These are phyloP conservation scores for Timema podura DNA, from an alignment of 2,888 invertebrate genomes.

Conservation along the genomic window DNA sequence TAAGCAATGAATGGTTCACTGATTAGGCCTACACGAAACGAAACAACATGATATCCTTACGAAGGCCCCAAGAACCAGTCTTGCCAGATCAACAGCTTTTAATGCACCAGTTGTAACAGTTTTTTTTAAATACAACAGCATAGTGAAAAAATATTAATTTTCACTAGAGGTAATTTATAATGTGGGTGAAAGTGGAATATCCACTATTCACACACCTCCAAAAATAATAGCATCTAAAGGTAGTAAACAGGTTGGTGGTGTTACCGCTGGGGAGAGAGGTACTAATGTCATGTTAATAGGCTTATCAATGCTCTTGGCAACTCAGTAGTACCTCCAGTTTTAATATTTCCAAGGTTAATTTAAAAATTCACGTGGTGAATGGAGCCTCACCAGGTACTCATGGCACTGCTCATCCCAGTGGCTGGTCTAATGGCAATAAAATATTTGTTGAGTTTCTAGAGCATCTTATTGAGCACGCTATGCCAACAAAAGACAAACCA, in stretches of 20 bases:
- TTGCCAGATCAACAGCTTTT: slow-evolving; percentile 11
- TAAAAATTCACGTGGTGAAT: slow-evolving; percentile 17
- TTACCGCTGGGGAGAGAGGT: neutral
- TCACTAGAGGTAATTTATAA: too few species aligned
- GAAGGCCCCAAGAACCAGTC: slow-evolving; percentile 1
- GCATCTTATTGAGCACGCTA: slow-evolving; percentile 26
- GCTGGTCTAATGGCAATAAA: slow-evolving; percentile 27
- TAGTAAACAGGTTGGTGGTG: slow-evolving; percentile 6
- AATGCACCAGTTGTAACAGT: neutral
- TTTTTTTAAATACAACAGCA: too few species aligned
- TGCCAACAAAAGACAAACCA: slow-evolving; percentile 7
- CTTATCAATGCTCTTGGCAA: neutral
- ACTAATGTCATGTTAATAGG: neutral
- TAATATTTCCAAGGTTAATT: slow-evolving; percentile 2
- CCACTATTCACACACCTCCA: neutral
- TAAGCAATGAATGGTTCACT: neutral
- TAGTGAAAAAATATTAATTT: too few species aligned
- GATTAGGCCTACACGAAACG: neutral
- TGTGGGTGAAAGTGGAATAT: too few species aligned
- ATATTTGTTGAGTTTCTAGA: slow-evolving; percentile 24
- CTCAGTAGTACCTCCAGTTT: slow-evolving; percentile 10
- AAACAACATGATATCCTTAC: neutral
- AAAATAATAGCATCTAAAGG: neutral
- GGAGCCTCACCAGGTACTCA: slow-evolving; percentile 27
- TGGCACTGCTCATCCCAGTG: slow-evolving; percentile 26